Evolutionary conservation across 2,888 invertebrate genomes (phyloP), one percentile per base, ranked within the genome.

Genomic region (Stenichneumon culpator): DNA sequence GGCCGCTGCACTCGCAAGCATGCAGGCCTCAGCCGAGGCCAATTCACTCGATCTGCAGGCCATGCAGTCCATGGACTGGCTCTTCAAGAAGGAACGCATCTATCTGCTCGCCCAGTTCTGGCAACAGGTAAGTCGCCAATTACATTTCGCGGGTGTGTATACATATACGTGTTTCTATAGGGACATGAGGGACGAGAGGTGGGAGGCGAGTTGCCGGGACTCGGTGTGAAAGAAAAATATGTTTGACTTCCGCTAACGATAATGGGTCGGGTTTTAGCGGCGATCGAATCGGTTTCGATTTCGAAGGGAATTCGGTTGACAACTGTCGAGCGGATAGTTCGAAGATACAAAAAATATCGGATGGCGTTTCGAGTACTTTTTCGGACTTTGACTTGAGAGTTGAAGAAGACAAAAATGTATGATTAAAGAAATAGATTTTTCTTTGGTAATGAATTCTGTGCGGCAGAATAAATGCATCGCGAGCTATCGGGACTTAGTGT

Each of bases 51-150:
- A 98, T 96, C 96, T 97, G 95, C 97, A 97, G 96, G 97, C 97
- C 95, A 97, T 98, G 97, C 98, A 98, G 96, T 97, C 98, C 94
- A 98, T 98, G 98, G 98, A 98, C 96, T 98, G 98, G 98, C 96
- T 98, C 95, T 98, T 98, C 96, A 98, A 98, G 96, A 98, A 98
- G 96, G 98, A 98, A 95, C 96, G 97, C 95, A 98, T 98, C 95
- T 98, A 98, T 95, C 96, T 98, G 94, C 96, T 98, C 94, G 98
- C 98, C 94, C 98, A 98, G 95, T 98, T 98, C 95, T 98, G 98
- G 98, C 98, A 98, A 97, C 98, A 98, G 98, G 98, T 98, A 95
- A 96, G 96, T 89, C 69, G 5, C 32, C 3, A 14, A 73, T 72
- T 69, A 47, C 72, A 50, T 65, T 25, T n/a, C n/a, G n/a, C n/a